Evolutionary conservation across 2,888 invertebrate genomes (phyloP).

Genomic region (Hymenopus coronatus): DNA sequence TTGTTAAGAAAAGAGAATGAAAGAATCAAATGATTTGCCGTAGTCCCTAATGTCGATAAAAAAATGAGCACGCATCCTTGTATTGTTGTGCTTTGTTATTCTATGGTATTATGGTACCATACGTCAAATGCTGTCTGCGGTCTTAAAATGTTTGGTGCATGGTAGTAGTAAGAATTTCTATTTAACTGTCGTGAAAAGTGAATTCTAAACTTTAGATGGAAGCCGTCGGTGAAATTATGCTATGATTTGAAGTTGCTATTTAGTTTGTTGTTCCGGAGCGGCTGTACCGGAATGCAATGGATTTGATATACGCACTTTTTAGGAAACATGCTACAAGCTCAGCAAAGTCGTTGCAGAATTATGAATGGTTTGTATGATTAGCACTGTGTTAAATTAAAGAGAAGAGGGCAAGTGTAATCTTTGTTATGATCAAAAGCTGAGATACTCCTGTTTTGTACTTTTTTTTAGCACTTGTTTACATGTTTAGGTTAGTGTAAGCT

Average conservation of each 20-base stretch:
- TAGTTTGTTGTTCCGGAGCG: neutral
- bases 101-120: no score
- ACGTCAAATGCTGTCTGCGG: no score
- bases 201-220: neutral
- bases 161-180: neutral
- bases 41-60: no score
- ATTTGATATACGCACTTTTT: slow-evolving; percentile 27
- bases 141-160: no score
- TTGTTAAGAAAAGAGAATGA: no score
- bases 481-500: no score
- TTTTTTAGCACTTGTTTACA: no score
- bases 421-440: neutral
- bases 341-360: slow-evolving; percentile 25
- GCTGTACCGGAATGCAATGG: neutral
- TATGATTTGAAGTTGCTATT: neutral
- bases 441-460: neutral
- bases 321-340: slow-evolving; percentile 23
- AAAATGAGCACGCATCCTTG: no score
- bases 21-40: no score
- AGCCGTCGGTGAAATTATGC: neutral
- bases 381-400: neutral
- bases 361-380: slow-evolving; percentile 21
- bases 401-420: no score
- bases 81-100: no score
- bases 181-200: neutral